Evolutionary conservation across 2,888 invertebrate genomes (phyloP).

Genomic region (Hypomecis atomaria): DNA sequence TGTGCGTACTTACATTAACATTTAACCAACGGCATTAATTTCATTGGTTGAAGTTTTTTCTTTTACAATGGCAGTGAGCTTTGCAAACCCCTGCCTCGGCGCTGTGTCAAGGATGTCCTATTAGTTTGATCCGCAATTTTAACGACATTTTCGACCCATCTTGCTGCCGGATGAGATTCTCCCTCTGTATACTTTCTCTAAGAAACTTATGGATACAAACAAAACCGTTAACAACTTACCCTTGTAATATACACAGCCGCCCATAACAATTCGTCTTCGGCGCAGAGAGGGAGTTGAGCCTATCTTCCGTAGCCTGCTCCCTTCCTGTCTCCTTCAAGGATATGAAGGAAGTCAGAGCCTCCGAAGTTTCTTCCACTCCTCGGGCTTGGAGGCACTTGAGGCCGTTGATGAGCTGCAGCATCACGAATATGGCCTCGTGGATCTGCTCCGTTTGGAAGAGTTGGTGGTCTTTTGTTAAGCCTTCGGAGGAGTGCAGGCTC

Average conservation of each 20-base stretch:
- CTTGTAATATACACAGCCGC: conserved; percentile 89
- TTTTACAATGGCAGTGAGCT: too few species aligned
- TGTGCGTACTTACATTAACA: too few species aligned
- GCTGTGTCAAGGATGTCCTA: too few species aligned
- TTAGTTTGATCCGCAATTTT: too few species aligned
- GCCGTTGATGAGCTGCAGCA: conserved; percentile 92
- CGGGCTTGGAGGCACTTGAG: conserved; percentile 92
- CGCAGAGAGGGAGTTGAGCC: conserved; percentile 75
- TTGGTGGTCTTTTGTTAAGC: conserved; percentile 74
- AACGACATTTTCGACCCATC: too few species aligned
- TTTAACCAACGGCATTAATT: too few species aligned
- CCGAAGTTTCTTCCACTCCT: conserved; percentile 91
- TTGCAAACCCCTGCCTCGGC: too few species aligned
- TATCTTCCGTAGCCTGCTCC: conserved; percentile 69
- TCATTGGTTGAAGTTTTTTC: too few species aligned
- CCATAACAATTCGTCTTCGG: conserved; percentile 83
- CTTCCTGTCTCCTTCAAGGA: conserved; percentile 86
- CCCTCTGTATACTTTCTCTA: too few species aligned
- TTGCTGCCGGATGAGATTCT: too few species aligned
- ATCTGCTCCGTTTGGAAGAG: conserved; percentile 78
- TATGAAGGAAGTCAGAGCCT: conserved; percentile 89
- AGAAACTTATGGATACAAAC: neutral
- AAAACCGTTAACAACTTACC: conserved; percentile 86
- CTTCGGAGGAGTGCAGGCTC: conserved; percentile 83
- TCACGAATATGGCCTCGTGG: conserved; percentile 90